Evolutionary conservation across 1,140 invertebrate genomes (phyloP).

Genomic region (Delia radicum): DNA sequence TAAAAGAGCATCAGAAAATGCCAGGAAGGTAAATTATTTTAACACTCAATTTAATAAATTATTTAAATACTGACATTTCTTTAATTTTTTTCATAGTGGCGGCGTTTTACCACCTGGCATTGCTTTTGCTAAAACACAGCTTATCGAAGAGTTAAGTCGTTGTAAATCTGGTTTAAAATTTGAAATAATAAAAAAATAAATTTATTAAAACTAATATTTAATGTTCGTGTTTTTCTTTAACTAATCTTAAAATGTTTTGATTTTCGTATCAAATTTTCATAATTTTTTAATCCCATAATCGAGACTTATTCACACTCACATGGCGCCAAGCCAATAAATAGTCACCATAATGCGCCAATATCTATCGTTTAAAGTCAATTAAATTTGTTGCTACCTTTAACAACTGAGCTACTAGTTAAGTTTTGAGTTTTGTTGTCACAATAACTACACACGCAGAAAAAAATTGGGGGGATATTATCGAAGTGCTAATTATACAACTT

Average conservation of each 20-base stretch:
- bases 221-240: neutral
- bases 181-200: slow-evolving; percentile 28
- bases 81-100: slow-evolving; percentile 32
- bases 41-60: neutral
- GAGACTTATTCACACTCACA: neutral
- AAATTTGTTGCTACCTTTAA: neutral
- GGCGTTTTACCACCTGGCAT: slow-evolving; percentile 56
- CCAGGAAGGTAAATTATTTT: slow-evolving; percentile 55
- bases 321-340: neutral
- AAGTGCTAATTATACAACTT: no score
- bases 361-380: neutral
- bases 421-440: neutral
- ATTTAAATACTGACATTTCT: neutral
- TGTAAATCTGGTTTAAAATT: slow-evolving; percentile 30
- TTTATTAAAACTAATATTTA: neutral
- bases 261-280: neutral
- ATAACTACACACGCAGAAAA: no score
- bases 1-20: slow-evolving; percentile 73
- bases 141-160: slow-evolving; percentile 27
- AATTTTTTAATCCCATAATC: neutral
- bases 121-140: slow-evolving; percentile 33
- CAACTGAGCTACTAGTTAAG: neutral
- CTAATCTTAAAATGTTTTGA: neutral
- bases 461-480: no score
- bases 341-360: no score